phyloP scores from a whole-genome alignment of 2,113 vertebrate species.

The Nerophis lumbriciformis region DNA sequence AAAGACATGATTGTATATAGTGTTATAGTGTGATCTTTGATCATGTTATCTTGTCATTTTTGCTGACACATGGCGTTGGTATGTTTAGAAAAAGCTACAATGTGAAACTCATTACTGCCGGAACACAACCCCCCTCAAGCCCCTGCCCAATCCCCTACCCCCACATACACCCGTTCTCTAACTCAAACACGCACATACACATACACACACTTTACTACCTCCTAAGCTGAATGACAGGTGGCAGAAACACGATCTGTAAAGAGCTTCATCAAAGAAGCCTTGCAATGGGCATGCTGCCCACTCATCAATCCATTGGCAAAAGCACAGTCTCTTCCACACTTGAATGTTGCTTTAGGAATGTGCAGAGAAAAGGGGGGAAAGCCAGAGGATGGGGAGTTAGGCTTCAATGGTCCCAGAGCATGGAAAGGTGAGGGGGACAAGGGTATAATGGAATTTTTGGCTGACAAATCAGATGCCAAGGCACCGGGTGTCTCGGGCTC shows the following conservation, averaged over 20 bases:
- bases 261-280: slow-evolving; percentile 49
- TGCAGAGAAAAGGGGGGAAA: slow-evolving; percentile 9
- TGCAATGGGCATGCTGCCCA: slow-evolving; percentile 58
- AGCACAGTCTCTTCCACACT: slow-evolving; percentile 26
- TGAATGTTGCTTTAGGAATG: slow-evolving; percentile 17
- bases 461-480: slow-evolving; percentile 22
- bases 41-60: neutral
- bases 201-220: slow-evolving; percentile 36
- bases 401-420: slow-evolving; percentile 30
- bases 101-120: neutral
- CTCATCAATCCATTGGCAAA: slow-evolving; percentile 49
- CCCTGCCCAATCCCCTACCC: too few relatives aligned
- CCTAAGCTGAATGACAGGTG: slow-evolving; percentile 74
- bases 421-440: slow-evolving; percentile 5
- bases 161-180: too few relatives aligned
- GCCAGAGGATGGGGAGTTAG: slow-evolving; percentile 10
- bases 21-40: neutral
- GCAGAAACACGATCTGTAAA: slow-evolving; percentile 70
- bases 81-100: neutral
- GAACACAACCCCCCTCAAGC: too few relatives aligned
- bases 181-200: too few relatives aligned
- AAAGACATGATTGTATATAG: neutral
- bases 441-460: slow-evolving; percentile 49
- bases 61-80: neutral
- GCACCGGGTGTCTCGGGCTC: slow-evolving; percentile 46